These are phyloP conservation scores for Nycticorax nycticorax DNA, from an alignment of 2,113 vertebrate genomes.

Conservation along the genomic window DNA sequence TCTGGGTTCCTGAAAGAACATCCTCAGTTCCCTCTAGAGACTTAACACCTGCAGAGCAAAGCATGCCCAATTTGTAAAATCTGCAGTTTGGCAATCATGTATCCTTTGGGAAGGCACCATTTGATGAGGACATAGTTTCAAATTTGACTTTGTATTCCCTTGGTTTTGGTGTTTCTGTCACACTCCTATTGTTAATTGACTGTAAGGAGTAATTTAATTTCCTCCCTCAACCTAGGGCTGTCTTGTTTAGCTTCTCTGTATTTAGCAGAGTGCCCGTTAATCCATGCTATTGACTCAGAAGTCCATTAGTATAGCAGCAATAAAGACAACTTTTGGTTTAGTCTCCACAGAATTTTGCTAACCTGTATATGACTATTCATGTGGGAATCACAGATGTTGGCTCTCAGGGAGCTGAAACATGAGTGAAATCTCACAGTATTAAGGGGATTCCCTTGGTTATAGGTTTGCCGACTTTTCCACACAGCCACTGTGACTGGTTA, in stretches of 20 bases:
- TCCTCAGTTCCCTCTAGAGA: neutral
- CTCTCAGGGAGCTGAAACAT: neutral
- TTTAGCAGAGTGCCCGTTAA: neutral
- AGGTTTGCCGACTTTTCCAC: neutral
- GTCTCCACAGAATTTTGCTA: neutral
- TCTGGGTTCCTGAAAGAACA: neutral
- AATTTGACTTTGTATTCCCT: neutral
- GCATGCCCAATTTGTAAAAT: neutral
- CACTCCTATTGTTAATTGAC: neutral
- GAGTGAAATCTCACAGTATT: neutral
- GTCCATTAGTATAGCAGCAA: neutral
- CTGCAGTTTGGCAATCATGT: neutral
- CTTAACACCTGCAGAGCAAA: neutral
- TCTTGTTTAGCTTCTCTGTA: neutral
- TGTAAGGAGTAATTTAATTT: conserved; percentile 7
- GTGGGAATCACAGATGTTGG: neutral
- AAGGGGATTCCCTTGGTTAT: neutral
- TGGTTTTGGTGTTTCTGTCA: neutral
- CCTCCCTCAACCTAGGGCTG: neutral
- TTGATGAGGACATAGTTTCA: neutral
- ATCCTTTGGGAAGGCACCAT: neutral
- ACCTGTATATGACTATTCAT: neutral
- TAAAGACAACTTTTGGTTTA: neutral
- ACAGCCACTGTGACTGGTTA: neutral
- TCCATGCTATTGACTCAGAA: neutral